Evolutionary conservation across 2,113 vertebrate species (phyloP), one percentile per base, ranked within the genome.

Genomic region (Eleginops maclovinus): DNA sequence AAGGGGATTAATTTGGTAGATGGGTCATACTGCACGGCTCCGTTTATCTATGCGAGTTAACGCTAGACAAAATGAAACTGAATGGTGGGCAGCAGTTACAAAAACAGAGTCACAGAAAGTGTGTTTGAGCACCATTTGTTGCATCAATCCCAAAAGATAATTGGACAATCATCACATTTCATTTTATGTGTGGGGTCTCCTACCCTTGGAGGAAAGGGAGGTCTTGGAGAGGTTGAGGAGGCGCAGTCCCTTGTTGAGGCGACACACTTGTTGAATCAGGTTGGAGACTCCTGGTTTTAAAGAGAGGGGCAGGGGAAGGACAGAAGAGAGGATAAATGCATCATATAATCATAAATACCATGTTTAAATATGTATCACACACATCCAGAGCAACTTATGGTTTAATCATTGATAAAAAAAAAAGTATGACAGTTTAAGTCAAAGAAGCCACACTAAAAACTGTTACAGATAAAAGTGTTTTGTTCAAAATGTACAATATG

Each of bases 181-280:
- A 15, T 54, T 46, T 59, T 41, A 16, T 19, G 6, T 62, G 43
- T 68, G 83, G 71, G 63, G 54, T 83, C 46, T 75, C 63, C 21
- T 85, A 97, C 96, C 96, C 87, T 96, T 95, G 19, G 96, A 95
- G 50, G 97, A 96, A 74, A 97, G 94, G 43, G 95, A 94, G 56
- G 96, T 97, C 93, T 96, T 97, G 87, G 96, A 95, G 85, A 97
- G 95, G 89, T 96, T 97, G 50, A 97, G 95, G 78, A 95, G 95
- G 78, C 94, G 95, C 66, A 97, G 94, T 43, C 96, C 96, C 56
- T 96, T 96, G 67, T 95, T 96, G 79, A 96, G 96, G 69, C 95
- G 96, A 70, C 96, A 96, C 46, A 97, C 94, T 85, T 96, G 96
- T 91, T 96, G 96, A 81, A 96, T 96, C 69, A 97, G 94, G 79